These are phyloP conservation scores for Frankliniella intonsa DNA, from an alignment of 2,888 invertebrate species.

Conservation along the genomic window DNA sequence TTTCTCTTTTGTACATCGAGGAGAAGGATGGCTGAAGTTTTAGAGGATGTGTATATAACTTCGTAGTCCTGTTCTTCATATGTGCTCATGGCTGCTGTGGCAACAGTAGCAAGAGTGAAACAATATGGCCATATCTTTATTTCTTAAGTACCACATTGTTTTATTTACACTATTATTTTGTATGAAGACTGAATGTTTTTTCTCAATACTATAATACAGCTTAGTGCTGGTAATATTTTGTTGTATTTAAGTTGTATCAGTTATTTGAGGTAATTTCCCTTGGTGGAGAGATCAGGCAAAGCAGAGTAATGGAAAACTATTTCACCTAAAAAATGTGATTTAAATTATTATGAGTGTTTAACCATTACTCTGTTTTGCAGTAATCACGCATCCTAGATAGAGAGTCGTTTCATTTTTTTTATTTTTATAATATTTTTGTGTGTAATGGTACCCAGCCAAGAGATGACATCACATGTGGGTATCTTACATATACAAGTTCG, in stretches of 20 bases:
- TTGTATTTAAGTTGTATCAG: constrained; percentile 23
- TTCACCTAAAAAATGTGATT: not conserved
- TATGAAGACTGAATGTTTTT: constrained; percentile 14
- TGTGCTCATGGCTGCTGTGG: not conserved
- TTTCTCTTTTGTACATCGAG: not conserved
- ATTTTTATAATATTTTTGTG: not conserved
- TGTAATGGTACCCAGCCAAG: not conserved
- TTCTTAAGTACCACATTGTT: constrained; percentile 6
- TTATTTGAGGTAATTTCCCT: constrained; percentile 12
- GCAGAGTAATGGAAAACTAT: not conserved
- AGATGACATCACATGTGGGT: not conserved
- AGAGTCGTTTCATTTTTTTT: not conserved
- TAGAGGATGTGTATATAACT: not conserved
- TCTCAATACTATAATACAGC: constrained; percentile 8
- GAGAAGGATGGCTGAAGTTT: not conserved
- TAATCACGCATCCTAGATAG: constrained; percentile 8
- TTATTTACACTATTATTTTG: constrained; percentile 24
- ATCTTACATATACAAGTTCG: not conserved
- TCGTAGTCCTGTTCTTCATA: constrained; percentile 5
- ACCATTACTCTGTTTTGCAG: not conserved
- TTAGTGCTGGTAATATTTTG: constrained; percentile 12
- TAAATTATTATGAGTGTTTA: not conserved
- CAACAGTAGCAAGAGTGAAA: not conserved
- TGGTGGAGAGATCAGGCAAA: not conserved
- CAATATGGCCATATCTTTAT: constrained; percentile 17